phyloP scores from a whole-genome alignment of 2,888 invertebrate species.

The Seladonia tumulorum region DNA sequence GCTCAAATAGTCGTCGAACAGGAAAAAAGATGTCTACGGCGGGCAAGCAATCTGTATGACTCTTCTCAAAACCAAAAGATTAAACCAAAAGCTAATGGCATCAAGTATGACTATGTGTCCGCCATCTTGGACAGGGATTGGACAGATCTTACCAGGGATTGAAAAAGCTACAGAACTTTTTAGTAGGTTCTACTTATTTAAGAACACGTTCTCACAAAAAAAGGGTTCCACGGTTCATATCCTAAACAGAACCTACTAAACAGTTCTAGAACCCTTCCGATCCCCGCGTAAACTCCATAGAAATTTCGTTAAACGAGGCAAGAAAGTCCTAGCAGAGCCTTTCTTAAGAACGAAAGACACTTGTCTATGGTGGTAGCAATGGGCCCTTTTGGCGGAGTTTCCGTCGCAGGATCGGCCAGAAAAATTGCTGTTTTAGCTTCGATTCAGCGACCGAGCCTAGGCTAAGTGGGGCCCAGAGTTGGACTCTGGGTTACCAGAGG shows the following conservation, averaged over 20 bases:
- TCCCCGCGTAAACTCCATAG: no score
- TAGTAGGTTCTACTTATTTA: no score
- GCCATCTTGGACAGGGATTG: no score
- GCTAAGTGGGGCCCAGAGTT: conserved; percentile 68
- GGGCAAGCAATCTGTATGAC: background rate
- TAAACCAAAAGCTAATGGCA: background rate
- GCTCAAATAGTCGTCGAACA: background rate
- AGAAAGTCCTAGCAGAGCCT: background rate
- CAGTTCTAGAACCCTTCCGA: no score
- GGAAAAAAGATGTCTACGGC: background rate
- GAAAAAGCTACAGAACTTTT: no score
- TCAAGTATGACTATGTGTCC: background rate
- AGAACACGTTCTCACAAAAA: no score
- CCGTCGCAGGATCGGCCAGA: background rate
- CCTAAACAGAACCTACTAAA: no score
- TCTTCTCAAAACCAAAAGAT: background rate
- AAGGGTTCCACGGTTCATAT: no score
- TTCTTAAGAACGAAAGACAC: background rate
- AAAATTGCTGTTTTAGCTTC: background rate
- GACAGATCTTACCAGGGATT: no score
- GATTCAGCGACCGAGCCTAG: conserved; percentile 40
- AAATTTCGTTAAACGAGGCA: background rate
- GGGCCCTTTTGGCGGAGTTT: background rate
- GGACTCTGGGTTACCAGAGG: conserved; percentile 46
- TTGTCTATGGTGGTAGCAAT: background rate